phyloP scores from a whole-genome alignment of 1,140 invertebrate species.

The Drosophila pachea region DNA sequence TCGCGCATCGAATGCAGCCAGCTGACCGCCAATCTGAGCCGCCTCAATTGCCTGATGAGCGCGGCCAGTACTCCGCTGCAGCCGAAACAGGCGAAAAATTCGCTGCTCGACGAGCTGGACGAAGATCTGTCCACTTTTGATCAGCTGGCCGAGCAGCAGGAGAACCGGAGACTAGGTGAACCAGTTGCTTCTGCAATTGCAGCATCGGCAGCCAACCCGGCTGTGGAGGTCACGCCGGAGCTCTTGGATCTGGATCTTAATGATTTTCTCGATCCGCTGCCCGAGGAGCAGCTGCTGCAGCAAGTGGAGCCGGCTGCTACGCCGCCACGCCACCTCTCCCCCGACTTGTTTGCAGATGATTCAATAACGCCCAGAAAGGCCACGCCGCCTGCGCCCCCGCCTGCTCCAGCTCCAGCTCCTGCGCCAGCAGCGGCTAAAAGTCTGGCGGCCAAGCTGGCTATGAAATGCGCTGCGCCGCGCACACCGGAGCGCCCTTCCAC shows the following conservation, averaged over 20 bases:
- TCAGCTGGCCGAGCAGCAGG: slow-evolving; percentile 2
- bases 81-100: slow-evolving; percentile 3
- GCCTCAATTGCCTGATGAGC: slow-evolving; percentile 54
- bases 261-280: slow-evolving; percentile 64
- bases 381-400: neutral
- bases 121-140: slow-evolving; percentile 27
- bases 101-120: slow-evolving; percentile 23
- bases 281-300: slow-evolving; percentile 52
- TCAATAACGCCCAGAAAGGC: slow-evolving; percentile 51
- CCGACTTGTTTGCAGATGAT: slow-evolving; percentile 57
- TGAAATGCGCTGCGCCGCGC: too few species aligned
- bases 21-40: slow-evolving; percentile 42
- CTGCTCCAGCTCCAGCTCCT: neutral
- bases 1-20: slow-evolving; percentile 32
- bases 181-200: neutral
- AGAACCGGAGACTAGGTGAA: too few species aligned
- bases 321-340: slow-evolving; percentile 38
- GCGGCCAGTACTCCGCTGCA: slow-evolving; percentile 31
- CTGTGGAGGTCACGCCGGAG: slow-evolving; percentile 10
- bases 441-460: too few species aligned
- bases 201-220: neutral
- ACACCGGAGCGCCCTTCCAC: too few species aligned
- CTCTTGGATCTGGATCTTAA: slow-evolving; percentile 59
- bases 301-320: neutral
- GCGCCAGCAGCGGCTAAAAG: neutral